A percentile compares a stretch with the other conserved stretches of the same genome.
Conservation (phyloP, 2,888 invertebrate genomes). For the Mechanitis messenoides region DNA sequence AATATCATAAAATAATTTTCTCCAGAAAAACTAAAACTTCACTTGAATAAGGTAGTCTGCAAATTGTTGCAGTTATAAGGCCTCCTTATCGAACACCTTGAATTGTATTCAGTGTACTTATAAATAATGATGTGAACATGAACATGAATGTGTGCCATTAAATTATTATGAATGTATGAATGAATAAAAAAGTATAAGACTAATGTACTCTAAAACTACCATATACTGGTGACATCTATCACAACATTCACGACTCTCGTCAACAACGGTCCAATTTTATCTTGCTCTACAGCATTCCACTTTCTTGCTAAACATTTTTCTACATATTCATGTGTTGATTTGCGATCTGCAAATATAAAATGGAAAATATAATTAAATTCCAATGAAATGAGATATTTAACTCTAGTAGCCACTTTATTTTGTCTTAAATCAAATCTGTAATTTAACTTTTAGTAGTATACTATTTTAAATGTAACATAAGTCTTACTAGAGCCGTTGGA, state of each 20-base stretch:
- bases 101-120: too few relatives aligned
- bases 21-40: too few relatives aligned
- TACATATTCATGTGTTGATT: constrained; percentile 46
- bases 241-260: constrained; percentile 60
- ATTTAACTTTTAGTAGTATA: background rate
- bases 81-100: too few relatives aligned
- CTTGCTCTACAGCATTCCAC: constrained; percentile 53
- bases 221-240: constrained; percentile 51
- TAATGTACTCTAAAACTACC: constrained; percentile 11
- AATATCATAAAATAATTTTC: too few relatives aligned
- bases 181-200: too few relatives aligned
- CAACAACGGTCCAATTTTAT: constrained; percentile 58
- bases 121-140: too few relatives aligned
- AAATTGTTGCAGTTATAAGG: too few relatives aligned
- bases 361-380: background rate
- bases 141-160: too few relatives aligned
- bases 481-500: constrained; percentile 41
- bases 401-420: background rate
- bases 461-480: background rate
- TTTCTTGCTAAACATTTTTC: constrained; percentile 61
- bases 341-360: constrained; percentile 42
- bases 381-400: too few relatives aligned
- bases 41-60: too few relatives aligned
- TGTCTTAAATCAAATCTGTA: background rate
- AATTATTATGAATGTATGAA: too few relatives aligned